Base-by-base conservation (phyloP, 2,888 invertebrate genomes). In the Synergus laeviventris region DNA sequence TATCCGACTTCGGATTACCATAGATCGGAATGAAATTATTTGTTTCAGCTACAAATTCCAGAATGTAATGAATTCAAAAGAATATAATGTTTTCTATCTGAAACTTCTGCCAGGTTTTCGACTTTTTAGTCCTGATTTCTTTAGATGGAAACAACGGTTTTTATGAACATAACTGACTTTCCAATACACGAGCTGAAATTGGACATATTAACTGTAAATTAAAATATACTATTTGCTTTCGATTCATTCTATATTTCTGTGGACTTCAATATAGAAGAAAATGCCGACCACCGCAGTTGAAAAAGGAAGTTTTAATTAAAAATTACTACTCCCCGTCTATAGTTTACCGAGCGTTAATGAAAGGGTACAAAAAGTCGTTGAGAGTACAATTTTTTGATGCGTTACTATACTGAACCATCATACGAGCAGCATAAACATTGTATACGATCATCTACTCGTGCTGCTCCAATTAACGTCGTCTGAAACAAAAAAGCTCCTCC, bases 221-320 rank as follows among this genome's bases (percentile, higher is more conserved):
- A 4, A 5, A 59, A 24, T 14, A 14, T 5, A 11, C 24, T 24
- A 24, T 59, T 59, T 24, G 5, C 11, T 59, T 59, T 59, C 3
- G 0, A 59, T 59, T 24, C 18, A 14, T 59, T 1, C 14, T 5
- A 21, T 11, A 21, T 1, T 24, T 24, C 2, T 1, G 9, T 54
- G 2, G 1, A 18, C 18, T 9, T 9, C 3, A 18, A 18, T 54
- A 18, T 2, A 18, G 8, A 3, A 18, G 24, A 14, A 12, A 24
- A 24, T 14, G 12, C 7, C 14, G 21, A 59, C 59, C 12, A 24
- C 54, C 8, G 2, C 21, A 21, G 21, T 16, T 16, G 66, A n/a
- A 42, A 49, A 45, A 24, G n/a, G n/a, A 70, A 70, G 45, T 70
- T 70, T 70, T 36, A 70, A 70, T 70, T 70, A 70, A 70, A 66